Base-by-base conservation (phyloP, 1,140 invertebrate species). In the Oncopodura yosiiana region DNA sequence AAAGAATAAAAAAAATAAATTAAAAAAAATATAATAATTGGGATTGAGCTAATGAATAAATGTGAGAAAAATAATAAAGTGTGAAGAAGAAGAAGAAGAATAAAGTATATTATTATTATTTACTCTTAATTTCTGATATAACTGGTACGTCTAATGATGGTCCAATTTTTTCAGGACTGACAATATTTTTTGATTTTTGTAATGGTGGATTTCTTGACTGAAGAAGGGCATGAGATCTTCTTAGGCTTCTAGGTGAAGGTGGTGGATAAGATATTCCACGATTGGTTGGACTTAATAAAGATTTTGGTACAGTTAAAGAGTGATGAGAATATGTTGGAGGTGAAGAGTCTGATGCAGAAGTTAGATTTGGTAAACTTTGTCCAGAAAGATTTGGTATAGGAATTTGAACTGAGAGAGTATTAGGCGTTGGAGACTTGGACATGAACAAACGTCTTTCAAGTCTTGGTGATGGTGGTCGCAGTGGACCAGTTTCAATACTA, bases 181-280 rank as follows among this genome's bases (percentile, higher is more conserved):
- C 30, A 30, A 61, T 61, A 37, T 64, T 56, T 41, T 56, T 49
- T 21, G 58, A 51, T 43, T 64, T 61, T 54, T 65, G 60, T 56
- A 86, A 69, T 3, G 83, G 83, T 42, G 83, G 83, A 70, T 86
- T 85, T 56, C 81, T 77, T n/a, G 75, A 81, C 57, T 78, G 77
- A 11, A 79, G 78, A 48, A 84, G 76, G 27, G 83, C 82, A 59
- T 81, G 74, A 19, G 80, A 77, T 49, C 83, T 71, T 58, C 80
- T 70, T 32, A 84, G 69, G 43, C 80, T 79, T 38, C 81, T 80
- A 38, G 83, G 83, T 36, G 81, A 84, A 29, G 82, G 83, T 24
- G 83, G 83, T 53, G 83, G 83, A 69, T 86, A 85, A 18, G 81
- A 83, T 60, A 83, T 79, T 54, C 82, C 83, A 67, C 79, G 68